Conservation (phyloP, 2,797 vertebrate genomes). For the Lemur catta region DNA sequence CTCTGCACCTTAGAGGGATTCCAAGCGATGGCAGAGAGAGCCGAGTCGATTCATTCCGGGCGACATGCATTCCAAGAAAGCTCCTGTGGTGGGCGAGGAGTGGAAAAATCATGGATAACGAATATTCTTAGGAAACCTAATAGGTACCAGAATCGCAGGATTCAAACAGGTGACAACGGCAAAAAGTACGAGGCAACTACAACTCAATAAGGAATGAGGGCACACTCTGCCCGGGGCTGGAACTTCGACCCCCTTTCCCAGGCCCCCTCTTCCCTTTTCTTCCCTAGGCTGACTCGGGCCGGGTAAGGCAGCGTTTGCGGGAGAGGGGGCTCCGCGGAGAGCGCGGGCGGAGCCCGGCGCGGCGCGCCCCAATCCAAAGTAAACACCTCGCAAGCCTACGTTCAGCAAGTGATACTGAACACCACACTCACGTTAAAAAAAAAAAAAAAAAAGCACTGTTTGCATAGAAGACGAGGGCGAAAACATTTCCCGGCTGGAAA, state of each 20-base stretch:
- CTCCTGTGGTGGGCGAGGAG: conserved; percentile 50
- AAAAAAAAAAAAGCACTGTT: conserved; percentile 30
- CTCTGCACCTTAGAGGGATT: not conserved
- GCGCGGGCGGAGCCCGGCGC: not conserved
- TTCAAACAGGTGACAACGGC: conserved; percentile 55
- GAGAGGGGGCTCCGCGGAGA: not conserved
- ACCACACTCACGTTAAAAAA: conserved; percentile 60
- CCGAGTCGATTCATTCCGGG: not conserved
- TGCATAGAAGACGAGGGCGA: conserved; percentile 57
- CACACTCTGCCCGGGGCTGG: not conserved
- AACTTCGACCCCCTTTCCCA: not conserved
- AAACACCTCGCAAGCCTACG: conserved; percentile 56
- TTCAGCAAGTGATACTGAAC: conserved; percentile 54
- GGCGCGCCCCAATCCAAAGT: conserved; percentile 26
- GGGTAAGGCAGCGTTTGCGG: not conserved
- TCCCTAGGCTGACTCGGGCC: not conserved
- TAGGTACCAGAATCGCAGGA: conserved; percentile 31
- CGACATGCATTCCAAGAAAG: conserved; percentile 65
- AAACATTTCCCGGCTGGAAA: conserved; percentile 78
- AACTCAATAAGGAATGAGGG: not conserved
- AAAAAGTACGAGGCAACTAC: not conserved
- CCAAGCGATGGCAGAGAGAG: not conserved
- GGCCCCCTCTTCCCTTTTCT: not conserved
- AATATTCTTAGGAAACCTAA: conserved; percentile 47
- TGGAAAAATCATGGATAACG: conserved; percentile 53